These are phyloP conservation scores for Colletes collaris DNA, from an alignment of 2,888 invertebrate genomes.

Conservation along the genomic window DNA sequence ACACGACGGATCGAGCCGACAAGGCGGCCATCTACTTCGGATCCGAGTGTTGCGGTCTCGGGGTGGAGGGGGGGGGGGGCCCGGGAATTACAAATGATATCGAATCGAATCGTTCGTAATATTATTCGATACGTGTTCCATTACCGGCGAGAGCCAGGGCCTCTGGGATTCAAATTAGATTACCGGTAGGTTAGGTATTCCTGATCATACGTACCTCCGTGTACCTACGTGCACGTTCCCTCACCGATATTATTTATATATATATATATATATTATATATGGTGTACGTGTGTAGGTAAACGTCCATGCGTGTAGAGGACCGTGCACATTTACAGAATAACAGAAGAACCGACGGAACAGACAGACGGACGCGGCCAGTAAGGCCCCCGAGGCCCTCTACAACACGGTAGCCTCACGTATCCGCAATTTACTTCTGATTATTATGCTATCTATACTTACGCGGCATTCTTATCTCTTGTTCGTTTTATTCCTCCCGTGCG, in stretches of 20 bases:
- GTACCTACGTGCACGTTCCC: constrained; percentile 8
- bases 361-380: constrained; percentile 32
- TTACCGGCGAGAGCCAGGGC: constrained; percentile 66
- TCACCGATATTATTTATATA: not conserved
- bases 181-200: constrained; percentile 68
- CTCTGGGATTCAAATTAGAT: constrained; percentile 77
- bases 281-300: not conserved
- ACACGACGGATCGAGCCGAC: constrained; percentile 53
- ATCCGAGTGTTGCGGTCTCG: constrained; percentile 62
- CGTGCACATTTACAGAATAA: constrained; percentile 21
- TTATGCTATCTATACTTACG: constrained; percentile 80
- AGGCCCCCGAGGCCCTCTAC: constrained; percentile 63
- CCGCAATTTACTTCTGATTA: constrained; percentile 83
- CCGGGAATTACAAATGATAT: constrained; percentile 78
- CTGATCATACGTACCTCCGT: constrained; percentile 33
- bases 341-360: constrained; percentile 38
- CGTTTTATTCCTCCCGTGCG: constrained; percentile 18
- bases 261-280: not conserved
- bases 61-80: too few species aligned
- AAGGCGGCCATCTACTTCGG: constrained; percentile 32
- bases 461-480: constrained; percentile 70
- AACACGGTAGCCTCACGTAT: constrained; percentile 83
- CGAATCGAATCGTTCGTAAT: constrained; percentile 80
- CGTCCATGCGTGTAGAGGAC: not conserved
- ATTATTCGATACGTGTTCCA: constrained; percentile 83